These are phyloP conservation scores for Sebastolobus alascanus DNA, from an alignment of 2,797 vertebrate genomes.

Conservation along the genomic window DNA sequence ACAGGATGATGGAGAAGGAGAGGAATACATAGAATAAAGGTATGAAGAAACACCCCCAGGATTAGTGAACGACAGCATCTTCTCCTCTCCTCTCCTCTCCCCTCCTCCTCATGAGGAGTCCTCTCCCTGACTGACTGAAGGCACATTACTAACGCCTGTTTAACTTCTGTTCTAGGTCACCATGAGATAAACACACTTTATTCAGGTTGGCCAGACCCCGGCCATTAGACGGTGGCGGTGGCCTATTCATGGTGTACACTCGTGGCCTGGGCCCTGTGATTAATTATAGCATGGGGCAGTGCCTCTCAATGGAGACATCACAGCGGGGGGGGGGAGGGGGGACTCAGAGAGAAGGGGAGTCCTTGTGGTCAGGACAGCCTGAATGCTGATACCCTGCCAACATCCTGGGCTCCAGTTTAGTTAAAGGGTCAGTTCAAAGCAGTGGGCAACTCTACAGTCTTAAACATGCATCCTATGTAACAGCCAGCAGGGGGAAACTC, in stretches of 20 bases:
- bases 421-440: conserved; percentile 23
- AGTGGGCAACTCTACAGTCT: no score
- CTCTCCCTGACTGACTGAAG: conserved; percentile 64
- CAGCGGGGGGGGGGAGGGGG: background rate
- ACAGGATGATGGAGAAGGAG: background rate
- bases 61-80: conserved; percentile 28
- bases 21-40: conserved; percentile 5
- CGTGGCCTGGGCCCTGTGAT: conserved; percentile 75
- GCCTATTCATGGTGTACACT: conserved; percentile 75
- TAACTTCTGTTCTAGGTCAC: conserved; percentile 86
- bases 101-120: conserved; percentile 39
- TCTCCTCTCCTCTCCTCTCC: background rate
- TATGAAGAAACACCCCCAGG: conserved; percentile 21
- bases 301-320: conserved; percentile 72
- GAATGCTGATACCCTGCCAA: conserved; percentile 45
- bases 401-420: conserved; percentile 19
- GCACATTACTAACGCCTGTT: conserved; percentile 83
- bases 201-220: conserved; percentile 78
- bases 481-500: no score
- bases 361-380: conserved; percentile 52
- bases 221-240: conserved; percentile 77
- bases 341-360: conserved; percentile 21
- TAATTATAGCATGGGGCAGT: conserved; percentile 81
- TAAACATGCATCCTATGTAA: no score
- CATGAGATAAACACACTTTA: conserved; percentile 86